These are phyloP conservation scores for Threskiornis aethiopicus DNA, from an alignment of 2,797 vertebrate species.

Conservation along the genomic window DNA sequence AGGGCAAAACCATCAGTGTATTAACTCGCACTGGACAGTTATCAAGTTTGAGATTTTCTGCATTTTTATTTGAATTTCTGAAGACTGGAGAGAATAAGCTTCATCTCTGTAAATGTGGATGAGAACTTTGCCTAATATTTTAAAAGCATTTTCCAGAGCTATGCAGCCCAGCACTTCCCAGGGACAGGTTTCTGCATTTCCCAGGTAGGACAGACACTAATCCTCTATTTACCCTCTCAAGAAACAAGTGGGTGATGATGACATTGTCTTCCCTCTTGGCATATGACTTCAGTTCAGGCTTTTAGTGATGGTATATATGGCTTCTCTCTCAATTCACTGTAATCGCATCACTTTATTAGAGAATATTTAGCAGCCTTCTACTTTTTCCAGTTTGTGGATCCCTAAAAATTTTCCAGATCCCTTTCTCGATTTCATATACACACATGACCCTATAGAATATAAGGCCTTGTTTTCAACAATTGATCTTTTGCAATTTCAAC, in stretches of 20 bases:
- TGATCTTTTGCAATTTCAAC: background rate
- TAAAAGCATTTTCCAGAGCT: background rate
- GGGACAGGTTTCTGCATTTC: background rate
- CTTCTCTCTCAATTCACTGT: background rate
- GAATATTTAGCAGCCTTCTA: background rate
- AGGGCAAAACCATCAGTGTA: accelerated
- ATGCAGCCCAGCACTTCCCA: background rate
- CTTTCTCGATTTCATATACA: background rate
- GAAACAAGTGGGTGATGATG: background rate
- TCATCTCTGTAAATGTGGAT: background rate
- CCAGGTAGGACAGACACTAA: background rate
- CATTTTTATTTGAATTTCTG: background rate
- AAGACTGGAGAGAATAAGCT: background rate
- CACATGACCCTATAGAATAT: background rate
- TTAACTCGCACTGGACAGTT: background rate
- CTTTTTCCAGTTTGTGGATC: background rate
- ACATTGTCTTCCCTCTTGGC: background rate
- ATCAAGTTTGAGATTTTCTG: background rate
- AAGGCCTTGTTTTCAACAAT: background rate
- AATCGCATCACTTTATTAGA: background rate
- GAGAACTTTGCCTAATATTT: background rate
- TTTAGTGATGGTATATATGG: background rate
- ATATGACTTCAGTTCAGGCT: background rate
- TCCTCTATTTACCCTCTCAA: background rate
- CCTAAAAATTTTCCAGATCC: background rate